Conservation (phyloP, 35 echinoderm and acorn worm species). For the Lytechinus pictus region DNA sequence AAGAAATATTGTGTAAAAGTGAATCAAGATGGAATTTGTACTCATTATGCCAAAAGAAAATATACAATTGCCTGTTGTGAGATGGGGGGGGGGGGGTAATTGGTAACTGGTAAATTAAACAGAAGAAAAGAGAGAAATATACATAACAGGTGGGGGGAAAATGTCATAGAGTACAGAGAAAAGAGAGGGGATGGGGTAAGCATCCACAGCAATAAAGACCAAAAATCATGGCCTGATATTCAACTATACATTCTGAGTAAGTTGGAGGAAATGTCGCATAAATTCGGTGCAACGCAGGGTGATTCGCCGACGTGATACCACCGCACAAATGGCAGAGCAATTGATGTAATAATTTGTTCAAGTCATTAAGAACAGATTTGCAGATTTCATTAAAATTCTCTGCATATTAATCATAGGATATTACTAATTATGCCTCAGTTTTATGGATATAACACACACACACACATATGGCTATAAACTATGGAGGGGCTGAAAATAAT, state of each 20-base stretch:
- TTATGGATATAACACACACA: neutral
- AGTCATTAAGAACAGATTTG: constrained; percentile 8
- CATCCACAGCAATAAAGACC: neutral
- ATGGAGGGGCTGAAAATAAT: neutral
- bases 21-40: no score
- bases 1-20: no score
- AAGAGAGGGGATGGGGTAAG: neutral
- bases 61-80: no score
- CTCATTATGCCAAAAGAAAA: no score
- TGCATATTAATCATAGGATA: neutral
- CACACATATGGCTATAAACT: neutral
- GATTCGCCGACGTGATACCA: neutral
- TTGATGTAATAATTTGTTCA: constrained; percentile 10
- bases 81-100: no score
- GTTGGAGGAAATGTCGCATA: neutral
- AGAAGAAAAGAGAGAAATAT: no score
- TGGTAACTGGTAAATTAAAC: no score
- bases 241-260: neutral
- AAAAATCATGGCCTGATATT: neutral
- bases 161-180: neutral
- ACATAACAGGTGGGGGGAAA: neutral
- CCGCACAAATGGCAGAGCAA: neutral
- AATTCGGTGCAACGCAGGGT: neutral
- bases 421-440: neutral
- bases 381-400: neutral